Evolutionary conservation across 2,888 invertebrate genomes (phyloP), one percentile per base, ranked within the genome.

Genomic region (Amitus sp.): DNA sequence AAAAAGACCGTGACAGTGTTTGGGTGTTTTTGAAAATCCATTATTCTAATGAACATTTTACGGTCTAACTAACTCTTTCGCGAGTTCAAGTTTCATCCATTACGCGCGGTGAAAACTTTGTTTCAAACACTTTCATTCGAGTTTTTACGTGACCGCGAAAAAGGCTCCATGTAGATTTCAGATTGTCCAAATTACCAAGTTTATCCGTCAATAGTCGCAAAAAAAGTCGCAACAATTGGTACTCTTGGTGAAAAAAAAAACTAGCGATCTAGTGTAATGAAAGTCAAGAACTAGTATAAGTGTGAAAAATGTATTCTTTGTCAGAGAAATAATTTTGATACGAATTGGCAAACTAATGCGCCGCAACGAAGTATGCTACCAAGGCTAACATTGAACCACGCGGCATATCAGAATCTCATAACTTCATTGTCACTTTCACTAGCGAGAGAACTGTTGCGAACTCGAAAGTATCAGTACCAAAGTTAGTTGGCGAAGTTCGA

Each of bases 71-170:
- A 77, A 77, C 74, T 77, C 74, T 67, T 53, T 51, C 62, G 58
- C 67, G 71, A 77, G 74, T 76, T 76, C 76, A 79, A 80, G 78
- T 79, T 79, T 78, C 71, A 72, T 74, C 61, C 76, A 78, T 79
- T 79, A 80, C 76, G 75, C 72, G 77, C 74, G 75, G 76, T 76
- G 76, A 76, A 78, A 80, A 80, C 78, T 80, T 80, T 80, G 78
- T 79, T 76, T 72, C 74, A 75, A 79, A 79, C 79, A 80, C 80
- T 80, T 80, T 79, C 78, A 73, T 75, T 74, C 70, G 69, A 70
- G 68, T 65, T 71, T 71, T 66, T 71, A 65, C 70, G 74, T 74
- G 77, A 79, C 76, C 79, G 72, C 78, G 78, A 79, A 77, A 78
- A 73, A 74, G 73, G 70, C 74, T 70, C 66, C 71, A 77, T 77